Conservation (phyloP, 1,140 invertebrate species). For the Heliothis virescens region DNA sequence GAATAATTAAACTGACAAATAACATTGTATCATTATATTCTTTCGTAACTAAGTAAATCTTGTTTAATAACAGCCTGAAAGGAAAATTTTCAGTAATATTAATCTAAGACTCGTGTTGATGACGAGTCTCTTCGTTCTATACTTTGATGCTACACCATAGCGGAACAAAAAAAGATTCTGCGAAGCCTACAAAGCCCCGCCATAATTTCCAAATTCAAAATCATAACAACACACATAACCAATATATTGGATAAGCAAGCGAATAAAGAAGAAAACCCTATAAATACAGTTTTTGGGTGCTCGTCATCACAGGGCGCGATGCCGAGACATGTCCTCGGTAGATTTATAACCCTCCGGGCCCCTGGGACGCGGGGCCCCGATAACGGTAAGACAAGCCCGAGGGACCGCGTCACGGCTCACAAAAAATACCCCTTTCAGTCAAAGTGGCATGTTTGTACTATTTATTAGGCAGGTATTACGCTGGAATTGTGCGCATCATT, state of each 20-base stretch:
- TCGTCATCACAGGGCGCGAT: slow-evolving; percentile 31
- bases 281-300: not conserved
- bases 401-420: slow-evolving; percentile 17
- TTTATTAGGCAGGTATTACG: slow-evolving; percentile 32
- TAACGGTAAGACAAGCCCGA: slow-evolving; percentile 27
- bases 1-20: not conserved
- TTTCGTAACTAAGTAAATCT: no score
- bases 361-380: slow-evolving; percentile 8
- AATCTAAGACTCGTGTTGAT: no score
- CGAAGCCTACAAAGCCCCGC: no score
- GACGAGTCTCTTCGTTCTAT: no score
- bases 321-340: slow-evolving; percentile 32
- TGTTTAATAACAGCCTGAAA: no score
- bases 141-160: no score
- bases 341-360: slow-evolving; percentile 26
- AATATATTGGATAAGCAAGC: slow-evolving; percentile 4
- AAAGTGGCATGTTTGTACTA: slow-evolving; percentile 21
- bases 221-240: no score
- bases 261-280: slow-evolving; percentile 23
- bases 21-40: no score
- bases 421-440: slow-evolving; percentile 40
- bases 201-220: no score
- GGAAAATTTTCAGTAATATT: no score
- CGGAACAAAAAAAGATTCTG: no score
- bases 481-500: slow-evolving; percentile 29